phyloP scores from a whole-genome alignment of 2,888 invertebrate species.

The Latrodectus hesperus region DNA sequence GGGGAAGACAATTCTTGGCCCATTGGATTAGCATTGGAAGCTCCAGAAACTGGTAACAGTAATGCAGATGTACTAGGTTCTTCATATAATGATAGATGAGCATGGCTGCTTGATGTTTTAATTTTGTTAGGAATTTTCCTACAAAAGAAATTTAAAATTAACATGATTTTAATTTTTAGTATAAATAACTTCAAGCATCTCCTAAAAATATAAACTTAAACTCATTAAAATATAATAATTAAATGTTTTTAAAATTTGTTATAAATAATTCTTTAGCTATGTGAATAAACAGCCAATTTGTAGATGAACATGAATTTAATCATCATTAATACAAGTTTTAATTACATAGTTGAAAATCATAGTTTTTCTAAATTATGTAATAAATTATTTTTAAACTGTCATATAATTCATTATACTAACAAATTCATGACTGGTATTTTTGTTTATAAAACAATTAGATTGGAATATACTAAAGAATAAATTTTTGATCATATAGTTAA shows the following conservation, averaged over 20 bases:
- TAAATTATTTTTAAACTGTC: no score
- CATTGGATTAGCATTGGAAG: slow-evolving; percentile 54
- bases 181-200: neutral
- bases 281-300: no score
- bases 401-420: no score
- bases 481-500: no score
- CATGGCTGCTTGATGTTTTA: slow-evolving; percentile 66
- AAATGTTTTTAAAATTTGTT: neutral
- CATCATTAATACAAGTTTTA: no score
- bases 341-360: no score
- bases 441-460: no score
- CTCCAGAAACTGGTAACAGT: slow-evolving; percentile 61
- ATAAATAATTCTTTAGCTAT: neutral
- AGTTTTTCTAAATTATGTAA: no score
- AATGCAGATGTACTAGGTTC: slow-evolving; percentile 64
- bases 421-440: no score
- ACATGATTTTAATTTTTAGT: neutral
- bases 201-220: slow-evolving; percentile 3
- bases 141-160: slow-evolving; percentile 10
- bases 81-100: slow-evolving; percentile 67
- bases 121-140: slow-evolving; percentile 61
- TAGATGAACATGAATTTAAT: no score
- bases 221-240: neutral
- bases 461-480: no score
- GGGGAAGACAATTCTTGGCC: slow-evolving; percentile 69